Percentiles rank a stretch among this genome's conserved stretches.
Conservation (phyloP, 2,113 vertebrate genomes). For the Asarcornis scutulata region DNA sequence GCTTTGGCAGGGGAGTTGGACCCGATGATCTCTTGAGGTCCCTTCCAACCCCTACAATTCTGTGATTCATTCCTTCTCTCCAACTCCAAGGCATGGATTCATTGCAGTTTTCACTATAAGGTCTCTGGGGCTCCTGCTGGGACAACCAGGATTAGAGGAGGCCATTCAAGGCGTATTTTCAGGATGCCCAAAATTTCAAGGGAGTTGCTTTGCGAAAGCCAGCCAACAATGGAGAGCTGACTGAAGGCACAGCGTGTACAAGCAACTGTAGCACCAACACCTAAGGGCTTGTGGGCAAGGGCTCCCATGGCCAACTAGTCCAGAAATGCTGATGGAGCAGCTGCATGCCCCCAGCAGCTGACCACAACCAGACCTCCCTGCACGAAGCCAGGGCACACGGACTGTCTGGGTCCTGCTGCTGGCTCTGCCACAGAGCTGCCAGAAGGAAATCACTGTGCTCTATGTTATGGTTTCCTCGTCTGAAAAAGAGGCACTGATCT, state of each 20-base stretch:
- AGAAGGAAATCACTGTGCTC: background rate
- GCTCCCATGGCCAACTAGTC: background rate
- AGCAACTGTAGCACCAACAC: background rate
- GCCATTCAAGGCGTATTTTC: background rate
- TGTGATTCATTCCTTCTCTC: background rate
- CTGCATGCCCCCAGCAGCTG: background rate
- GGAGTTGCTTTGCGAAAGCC: background rate
- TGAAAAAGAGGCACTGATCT: background rate
- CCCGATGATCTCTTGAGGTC: too few relatives aligned
- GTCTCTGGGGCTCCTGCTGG: background rate
- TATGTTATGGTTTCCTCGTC: background rate
- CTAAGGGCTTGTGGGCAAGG: background rate
- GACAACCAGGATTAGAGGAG: background rate
- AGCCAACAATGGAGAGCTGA: background rate
- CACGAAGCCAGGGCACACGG: background rate
- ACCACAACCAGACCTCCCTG: background rate
- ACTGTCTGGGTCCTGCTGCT: background rate
- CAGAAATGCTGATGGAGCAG: background rate
- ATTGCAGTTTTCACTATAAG: background rate
- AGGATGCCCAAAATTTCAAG: background rate
- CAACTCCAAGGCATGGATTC: fast-evolving
- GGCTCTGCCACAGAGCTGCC: background rate
- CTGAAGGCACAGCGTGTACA: background rate
- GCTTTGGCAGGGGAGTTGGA: too few relatives aligned
- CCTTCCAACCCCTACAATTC: too few relatives aligned